Evolutionary conservation across 2,888 invertebrate genomes (phyloP).

Genomic region (Eretmocerus hayati): DNA sequence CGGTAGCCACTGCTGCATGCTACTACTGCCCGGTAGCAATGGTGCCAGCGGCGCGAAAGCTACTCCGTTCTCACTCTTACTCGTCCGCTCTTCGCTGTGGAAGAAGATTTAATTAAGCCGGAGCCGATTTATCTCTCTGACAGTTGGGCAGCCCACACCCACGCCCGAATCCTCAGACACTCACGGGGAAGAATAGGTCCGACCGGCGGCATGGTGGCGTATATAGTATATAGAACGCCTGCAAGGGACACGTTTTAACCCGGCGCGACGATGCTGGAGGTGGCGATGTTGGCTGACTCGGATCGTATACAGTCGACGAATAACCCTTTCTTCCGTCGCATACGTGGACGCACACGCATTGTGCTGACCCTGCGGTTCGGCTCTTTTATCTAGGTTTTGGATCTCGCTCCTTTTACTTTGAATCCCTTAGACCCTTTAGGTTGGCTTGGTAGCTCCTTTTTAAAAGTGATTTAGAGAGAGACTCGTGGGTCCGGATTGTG

Average conservation of each 20-base stretch:
- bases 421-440: no score
- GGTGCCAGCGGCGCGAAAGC: no score
- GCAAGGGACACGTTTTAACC: conserved; percentile 24
- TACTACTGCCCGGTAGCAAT: conserved; percentile 7
- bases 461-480: conserved; percentile 16
- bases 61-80: conserved; percentile 2
- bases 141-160: conserved; percentile 39
- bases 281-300: no score
- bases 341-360: not conserved
- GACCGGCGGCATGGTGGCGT: not conserved
- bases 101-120: conserved; percentile 49
- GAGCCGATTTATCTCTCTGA: conserved; percentile 48
- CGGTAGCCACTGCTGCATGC: not conserved
- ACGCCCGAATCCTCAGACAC: conserved; percentile 29
- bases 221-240: no score
- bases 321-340: not conserved
- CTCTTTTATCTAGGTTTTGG: no score
- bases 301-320: conserved; percentile 3
- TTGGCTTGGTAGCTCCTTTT: conserved; percentile 4
- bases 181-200: conserved; percentile 14
- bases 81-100: conserved; percentile 28
- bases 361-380: not conserved
- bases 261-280: not conserved
- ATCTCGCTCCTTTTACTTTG: no score
- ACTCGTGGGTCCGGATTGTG: no score